phyloP scores from a whole-genome alignment of 2,797 vertebrate species.

The Eidolon dupreanum region DNA sequence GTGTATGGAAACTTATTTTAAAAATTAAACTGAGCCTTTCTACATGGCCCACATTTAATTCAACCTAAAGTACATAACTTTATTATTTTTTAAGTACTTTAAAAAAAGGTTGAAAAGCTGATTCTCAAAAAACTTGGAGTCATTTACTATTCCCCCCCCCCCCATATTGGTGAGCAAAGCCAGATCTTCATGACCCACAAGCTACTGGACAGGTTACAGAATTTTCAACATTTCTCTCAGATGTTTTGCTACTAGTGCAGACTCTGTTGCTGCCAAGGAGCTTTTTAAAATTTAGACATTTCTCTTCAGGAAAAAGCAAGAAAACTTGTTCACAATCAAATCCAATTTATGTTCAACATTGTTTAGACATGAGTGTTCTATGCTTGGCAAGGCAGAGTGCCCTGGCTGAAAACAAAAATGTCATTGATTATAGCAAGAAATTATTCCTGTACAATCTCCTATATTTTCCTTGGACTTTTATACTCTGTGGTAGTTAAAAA shows the following conservation, averaged over 20 bases:
- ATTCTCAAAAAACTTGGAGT: background rate
- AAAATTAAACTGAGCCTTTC: constrained; percentile 61
- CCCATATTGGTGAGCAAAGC: background rate
- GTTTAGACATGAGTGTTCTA: constrained; percentile 38
- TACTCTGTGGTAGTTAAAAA: background rate
- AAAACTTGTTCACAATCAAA: constrained; percentile 22
- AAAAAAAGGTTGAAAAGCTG: background rate
- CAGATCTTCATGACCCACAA: background rate
- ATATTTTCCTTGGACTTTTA: background rate
- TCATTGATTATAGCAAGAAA: constrained; percentile 40
- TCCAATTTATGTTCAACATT: background rate
- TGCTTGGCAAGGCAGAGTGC: background rate
- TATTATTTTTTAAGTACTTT: too few relatives aligned
- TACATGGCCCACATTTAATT: constrained; percentile 24
- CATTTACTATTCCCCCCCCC: too few relatives aligned
- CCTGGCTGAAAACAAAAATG: constrained; percentile 25
- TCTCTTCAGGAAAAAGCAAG: constrained; percentile 45
- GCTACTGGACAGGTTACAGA: background rate
- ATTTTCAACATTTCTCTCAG: background rate
- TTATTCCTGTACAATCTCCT: background rate
- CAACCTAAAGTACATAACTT: background rate
- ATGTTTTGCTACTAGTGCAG: background rate
- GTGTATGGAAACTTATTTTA: constrained; percentile 67
- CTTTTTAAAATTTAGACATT: background rate
- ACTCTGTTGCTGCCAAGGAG: background rate